phyloP scores from a whole-genome alignment of 2,113 vertebrate species.

The Regulus satrapa region DNA sequence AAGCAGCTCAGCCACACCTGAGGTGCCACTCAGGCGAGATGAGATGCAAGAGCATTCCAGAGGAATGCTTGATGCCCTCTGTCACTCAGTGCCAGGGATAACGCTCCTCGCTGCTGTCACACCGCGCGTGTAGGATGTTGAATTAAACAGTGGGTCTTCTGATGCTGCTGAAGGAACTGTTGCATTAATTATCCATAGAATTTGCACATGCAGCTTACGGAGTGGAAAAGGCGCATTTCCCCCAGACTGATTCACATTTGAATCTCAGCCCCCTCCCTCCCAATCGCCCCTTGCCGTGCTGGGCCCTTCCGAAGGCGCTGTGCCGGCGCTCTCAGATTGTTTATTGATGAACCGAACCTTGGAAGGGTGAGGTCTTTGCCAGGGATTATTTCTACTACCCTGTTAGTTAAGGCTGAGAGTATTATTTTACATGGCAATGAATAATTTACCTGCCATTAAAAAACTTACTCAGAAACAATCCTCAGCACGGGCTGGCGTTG shows the following conservation, averaged over 20 bases:
- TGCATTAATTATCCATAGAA: slow-evolving; percentile 47
- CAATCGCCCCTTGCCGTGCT: rapidly evolving
- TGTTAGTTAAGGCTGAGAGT: slow-evolving; percentile 16
- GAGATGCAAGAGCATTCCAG: background rate
- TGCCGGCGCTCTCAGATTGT: background rate
- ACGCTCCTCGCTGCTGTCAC: slow-evolving; percentile 27
- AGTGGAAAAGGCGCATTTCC: background rate
- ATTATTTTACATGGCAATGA: slow-evolving; percentile 40
- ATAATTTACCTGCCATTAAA: slow-evolving; percentile 42
- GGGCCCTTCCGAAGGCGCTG: background rate
- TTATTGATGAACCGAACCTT: slow-evolving; percentile 2
- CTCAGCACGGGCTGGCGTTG: rapidly evolving
- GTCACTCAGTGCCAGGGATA: background rate
- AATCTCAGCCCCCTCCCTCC: background rate
- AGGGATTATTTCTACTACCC: slow-evolving; percentile 27
- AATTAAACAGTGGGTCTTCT: slow-evolving; percentile 56
- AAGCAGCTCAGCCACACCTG: background rate
- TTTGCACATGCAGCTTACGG: background rate
- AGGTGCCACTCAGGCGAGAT: background rate
- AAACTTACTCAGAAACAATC: background rate
- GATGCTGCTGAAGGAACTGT: slow-evolving; percentile 39
- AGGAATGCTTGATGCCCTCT: slow-evolving; percentile 40
- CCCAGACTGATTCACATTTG: background rate
- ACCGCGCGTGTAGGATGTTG: background rate
- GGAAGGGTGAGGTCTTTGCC: background rate